These are phyloP conservation scores for Sinocyclocheilus rhinocerous DNA, from an alignment of 2,113 vertebrate genomes.

Conservation along the genomic window DNA sequence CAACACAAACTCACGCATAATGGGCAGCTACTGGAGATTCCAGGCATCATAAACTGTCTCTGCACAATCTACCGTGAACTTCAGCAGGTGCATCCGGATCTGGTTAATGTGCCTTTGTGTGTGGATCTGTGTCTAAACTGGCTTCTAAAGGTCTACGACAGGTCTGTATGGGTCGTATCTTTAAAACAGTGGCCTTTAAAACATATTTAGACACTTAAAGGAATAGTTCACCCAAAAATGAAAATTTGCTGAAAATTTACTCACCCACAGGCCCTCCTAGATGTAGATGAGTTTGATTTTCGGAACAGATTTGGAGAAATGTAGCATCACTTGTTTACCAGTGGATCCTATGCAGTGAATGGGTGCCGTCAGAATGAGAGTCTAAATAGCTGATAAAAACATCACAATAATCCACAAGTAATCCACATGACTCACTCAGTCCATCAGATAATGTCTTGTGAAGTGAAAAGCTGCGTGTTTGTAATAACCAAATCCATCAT, in stretches of 20 bases:
- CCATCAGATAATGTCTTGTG: too few species aligned
- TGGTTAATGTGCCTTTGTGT: slow-evolving; percentile 92
- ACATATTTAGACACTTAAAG: neutral
- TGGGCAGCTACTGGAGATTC: slow-evolving; percentile 85
- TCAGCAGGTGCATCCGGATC: slow-evolving; percentile 88
- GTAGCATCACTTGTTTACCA: neutral
- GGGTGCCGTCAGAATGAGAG: neutral
- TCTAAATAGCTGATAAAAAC: neutral
- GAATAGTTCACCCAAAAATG: neutral
- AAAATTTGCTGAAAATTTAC: neutral
- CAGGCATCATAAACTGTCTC: slow-evolving; percentile 90
- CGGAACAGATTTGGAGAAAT: neutral
- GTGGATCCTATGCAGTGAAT: neutral
- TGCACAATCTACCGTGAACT: slow-evolving; percentile 92
- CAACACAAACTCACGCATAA: slow-evolving; percentile 92
- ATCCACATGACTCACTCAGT: too few species aligned
- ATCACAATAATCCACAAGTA: too few species aligned
- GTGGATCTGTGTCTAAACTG: slow-evolving; percentile 98
- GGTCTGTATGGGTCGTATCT: slow-evolving; percentile 76
- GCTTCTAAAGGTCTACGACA: slow-evolving; percentile 96
- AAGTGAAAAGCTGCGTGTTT: too few species aligned
- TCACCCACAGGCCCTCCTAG: neutral
- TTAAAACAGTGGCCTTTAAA: neutral
- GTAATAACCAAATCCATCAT: too few species aligned
- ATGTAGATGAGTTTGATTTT: neutral